phyloP scores from a whole-genome alignment of 2,113 vertebrate genomes.

The Tetrao urogallus region DNA sequence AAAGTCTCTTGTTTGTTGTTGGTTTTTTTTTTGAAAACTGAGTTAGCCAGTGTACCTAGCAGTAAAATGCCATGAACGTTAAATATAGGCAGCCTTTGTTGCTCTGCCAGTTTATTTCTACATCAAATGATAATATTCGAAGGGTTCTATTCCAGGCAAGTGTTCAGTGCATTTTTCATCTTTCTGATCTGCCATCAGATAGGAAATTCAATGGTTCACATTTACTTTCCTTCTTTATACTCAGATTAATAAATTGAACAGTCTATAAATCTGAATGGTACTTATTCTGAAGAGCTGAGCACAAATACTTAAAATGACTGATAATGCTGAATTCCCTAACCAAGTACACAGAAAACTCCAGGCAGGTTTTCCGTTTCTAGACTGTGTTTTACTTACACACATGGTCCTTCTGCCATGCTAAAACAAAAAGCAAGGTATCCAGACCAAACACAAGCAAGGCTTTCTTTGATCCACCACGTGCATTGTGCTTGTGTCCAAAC shows the following conservation, averaged over 20 bases:
- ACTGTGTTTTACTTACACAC: not conserved
- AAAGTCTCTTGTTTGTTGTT: not conserved
- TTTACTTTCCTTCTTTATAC: not conserved
- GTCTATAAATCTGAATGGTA: not conserved
- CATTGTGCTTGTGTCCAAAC: not conserved
- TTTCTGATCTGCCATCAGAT: conserved; percentile 17
- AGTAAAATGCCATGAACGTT: conserved; percentile 32
- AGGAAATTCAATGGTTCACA: not conserved
- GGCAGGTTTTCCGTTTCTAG: not conserved
- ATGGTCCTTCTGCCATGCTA: not conserved
- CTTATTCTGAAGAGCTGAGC: not conserved
- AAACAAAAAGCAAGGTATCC: not conserved
- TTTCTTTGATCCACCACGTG: not conserved
- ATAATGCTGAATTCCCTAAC: conserved; percentile 3
- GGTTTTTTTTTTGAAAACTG: conserved; percentile 39
- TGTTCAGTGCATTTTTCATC: not conserved
- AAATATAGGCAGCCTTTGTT: conserved; percentile 47
- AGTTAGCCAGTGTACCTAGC: conserved; percentile 32
- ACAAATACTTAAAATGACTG: not conserved
- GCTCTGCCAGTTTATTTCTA: conserved; percentile 43
- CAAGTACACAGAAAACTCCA: not conserved
- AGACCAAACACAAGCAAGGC: not conserved
- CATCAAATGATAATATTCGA: conserved; percentile 12
- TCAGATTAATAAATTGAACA: conserved; percentile 11
- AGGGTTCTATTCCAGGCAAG: conserved; percentile 26